Percentiles rank a stretch among this genome's conserved stretches.
These are phyloP conservation scores for Mactra quadrangularis DNA, from an alignment of 1,140 invertebrate species.

Conservation along the genomic window DNA sequence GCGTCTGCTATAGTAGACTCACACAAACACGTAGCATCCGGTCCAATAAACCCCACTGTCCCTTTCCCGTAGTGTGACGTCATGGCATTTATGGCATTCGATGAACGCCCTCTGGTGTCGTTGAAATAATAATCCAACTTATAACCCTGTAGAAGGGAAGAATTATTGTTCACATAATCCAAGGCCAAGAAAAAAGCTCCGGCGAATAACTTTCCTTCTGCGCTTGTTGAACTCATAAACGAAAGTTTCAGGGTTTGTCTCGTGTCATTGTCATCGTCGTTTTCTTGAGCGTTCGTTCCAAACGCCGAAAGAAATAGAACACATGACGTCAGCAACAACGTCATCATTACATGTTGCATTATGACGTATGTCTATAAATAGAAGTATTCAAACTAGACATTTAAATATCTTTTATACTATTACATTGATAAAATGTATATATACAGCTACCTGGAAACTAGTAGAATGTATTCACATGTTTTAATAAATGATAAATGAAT, in stretches of 20 bases:
- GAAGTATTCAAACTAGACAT: too few species aligned
- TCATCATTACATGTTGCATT: too few species aligned
- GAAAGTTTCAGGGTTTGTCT: constrained; percentile 33
- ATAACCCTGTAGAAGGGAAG: constrained; percentile 90
- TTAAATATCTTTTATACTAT: too few species aligned
- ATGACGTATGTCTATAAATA: too few species aligned
- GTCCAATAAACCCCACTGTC: constrained; percentile 96
- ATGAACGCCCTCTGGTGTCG: constrained; percentile 96
- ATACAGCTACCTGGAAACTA: too few species aligned
- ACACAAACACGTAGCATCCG: constrained; percentile 95
- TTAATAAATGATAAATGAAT: too few species aligned
- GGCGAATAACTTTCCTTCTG: constrained; percentile 77
- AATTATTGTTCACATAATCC: constrained; percentile 90
- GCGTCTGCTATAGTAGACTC: constrained; percentile 96
- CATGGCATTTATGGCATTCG: constrained; percentile 82
- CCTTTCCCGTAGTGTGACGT: constrained; percentile 85
- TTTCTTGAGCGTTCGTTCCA: too few species aligned
- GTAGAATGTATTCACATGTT: too few species aligned
- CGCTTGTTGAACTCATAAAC: constrained; percentile 32
- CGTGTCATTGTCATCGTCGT: not conserved
- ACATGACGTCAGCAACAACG: too few species aligned
- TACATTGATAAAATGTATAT: too few species aligned
- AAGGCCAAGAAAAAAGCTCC: constrained; percentile 93
- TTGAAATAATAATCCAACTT: constrained; percentile 91
- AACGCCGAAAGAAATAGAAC: too few species aligned